Conservation (phyloP, 2,797 vertebrate species). For the Fundulus diaphanus region DNA sequence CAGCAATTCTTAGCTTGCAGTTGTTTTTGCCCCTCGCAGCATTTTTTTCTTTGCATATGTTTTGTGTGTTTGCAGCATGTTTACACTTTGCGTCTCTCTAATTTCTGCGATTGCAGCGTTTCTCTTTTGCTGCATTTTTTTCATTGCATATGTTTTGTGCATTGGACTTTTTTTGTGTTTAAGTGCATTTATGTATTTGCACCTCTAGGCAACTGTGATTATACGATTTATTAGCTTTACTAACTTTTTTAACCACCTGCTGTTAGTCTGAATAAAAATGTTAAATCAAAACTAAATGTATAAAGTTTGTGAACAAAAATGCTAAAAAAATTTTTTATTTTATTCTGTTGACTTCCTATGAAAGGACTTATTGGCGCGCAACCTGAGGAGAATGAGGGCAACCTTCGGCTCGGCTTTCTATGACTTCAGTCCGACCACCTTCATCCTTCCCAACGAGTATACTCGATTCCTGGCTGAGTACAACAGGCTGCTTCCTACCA, state of each 20-base stretch:
- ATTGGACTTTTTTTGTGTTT: too few relatives aligned
- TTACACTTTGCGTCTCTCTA: too few relatives aligned
- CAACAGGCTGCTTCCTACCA: constrained; percentile 59
- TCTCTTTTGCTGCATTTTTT: too few relatives aligned
- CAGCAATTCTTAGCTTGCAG: too few relatives aligned
- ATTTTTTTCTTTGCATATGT: too few relatives aligned
- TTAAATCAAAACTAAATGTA: background rate
- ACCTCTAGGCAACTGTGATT: too few relatives aligned
- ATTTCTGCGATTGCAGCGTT: too few relatives aligned
- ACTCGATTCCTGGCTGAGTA: constrained; percentile 81
- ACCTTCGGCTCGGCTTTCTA: constrained; percentile 75
- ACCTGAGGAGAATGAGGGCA: constrained; percentile 81
- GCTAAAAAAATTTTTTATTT: background rate
- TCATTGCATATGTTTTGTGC: too few relatives aligned
- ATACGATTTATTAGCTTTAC: background rate
- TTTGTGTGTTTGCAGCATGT: too few relatives aligned
- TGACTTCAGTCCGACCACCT: constrained; percentile 81
- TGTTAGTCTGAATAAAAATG: background rate
- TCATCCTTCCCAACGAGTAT: constrained; percentile 84
- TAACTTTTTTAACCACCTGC: background rate
- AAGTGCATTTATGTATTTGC: too few relatives aligned
- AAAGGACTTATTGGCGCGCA: constrained; percentile 81
- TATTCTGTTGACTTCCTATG: constrained; percentile 1
- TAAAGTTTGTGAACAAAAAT: background rate
- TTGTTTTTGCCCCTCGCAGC: too few relatives aligned